Base-by-base conservation (phyloP, 2,888 invertebrate genomes). In the Argyresthia goedartella region DNA sequence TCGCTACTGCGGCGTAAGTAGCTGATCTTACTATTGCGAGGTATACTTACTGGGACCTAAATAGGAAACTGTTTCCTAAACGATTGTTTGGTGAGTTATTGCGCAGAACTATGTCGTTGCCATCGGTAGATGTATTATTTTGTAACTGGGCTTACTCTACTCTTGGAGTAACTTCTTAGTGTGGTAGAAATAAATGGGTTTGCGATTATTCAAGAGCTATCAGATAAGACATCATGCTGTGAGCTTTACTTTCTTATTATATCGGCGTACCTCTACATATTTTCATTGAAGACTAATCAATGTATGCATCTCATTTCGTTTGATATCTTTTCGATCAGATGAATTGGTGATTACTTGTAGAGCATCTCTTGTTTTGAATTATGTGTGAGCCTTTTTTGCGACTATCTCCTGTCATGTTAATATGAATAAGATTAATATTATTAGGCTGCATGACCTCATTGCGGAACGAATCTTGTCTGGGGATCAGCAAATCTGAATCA, bases 11-110 rank as follows among this genome's bases (percentile, higher is more conserved):
- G 25, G 25, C 25, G 25, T 25, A 25, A 25, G 25, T 25, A 25
- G 25, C 25, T 25, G 25, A 25, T 25, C 25, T 25, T 25, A 6
- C 25, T 25, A 6, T 6, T 25, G 25, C 6, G 25, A 6, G 25
- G 25, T 25, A 25, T 25, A 25, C 25, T 25, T 25, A 25, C 53
- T 58, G 56, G 76, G 68, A 79, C 77, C 67, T 53, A 61, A 67
- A 75, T 66, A 55, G 52, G 39, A n/a, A 39, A n/a, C 39, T 14
- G 14, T 44, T 15, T 44, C 16, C 44, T 15, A 44, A 44, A 44
- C 44, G 14, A 16, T 44, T 8, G 44, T 44, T 16, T 10, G 14
- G 44, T 44, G 44, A 44, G 14, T 44, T 16, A 44, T 44, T 44
- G 44, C 15, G 14, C 9, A 15, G 15, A 15, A 15, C 10, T 44